These are phyloP conservation scores for Herminia tarsipennalis DNA, from an alignment of 2,888 invertebrate species.

Conservation along the genomic window DNA sequence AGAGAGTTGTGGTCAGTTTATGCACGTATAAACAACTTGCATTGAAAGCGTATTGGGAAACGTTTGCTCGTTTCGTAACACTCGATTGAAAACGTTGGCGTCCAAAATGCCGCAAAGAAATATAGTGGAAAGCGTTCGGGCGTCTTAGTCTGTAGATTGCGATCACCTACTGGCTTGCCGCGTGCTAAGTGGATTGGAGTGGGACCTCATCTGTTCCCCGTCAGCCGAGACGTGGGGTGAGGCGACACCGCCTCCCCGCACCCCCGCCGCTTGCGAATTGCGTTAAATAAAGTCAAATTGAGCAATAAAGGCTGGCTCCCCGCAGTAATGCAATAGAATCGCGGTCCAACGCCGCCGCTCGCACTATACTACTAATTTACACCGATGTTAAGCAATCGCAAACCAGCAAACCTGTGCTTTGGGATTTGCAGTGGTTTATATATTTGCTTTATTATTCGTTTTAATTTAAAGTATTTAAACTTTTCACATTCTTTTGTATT, in stretches of 20 bases:
- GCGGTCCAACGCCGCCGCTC: slow-evolving; percentile 59
- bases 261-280: slow-evolving; percentile 60
- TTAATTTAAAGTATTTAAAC: not conserved
- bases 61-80: slow-evolving; percentile 40
- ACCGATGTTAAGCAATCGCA: slow-evolving; percentile 44
- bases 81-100: slow-evolving; percentile 37
- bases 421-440: slow-evolving; percentile 16
- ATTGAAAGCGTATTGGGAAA: slow-evolving; percentile 24
- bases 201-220: slow-evolving; percentile 83
- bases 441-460: not conserved
- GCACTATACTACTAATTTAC: slow-evolving; percentile 74
- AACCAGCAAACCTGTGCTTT: slow-evolving; percentile 22
- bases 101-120: slow-evolving; percentile 51
- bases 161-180: slow-evolving; percentile 73
- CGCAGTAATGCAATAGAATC: slow-evolving; percentile 80
- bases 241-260: slow-evolving; percentile 38
- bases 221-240: slow-evolving; percentile 63
- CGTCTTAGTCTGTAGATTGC: slow-evolving; percentile 62
- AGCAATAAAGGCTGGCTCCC: slow-evolving; percentile 83
- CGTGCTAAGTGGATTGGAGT: slow-evolving; percentile 83
- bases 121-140: slow-evolving; percentile 57
- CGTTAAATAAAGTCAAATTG: slow-evolving; percentile 86
- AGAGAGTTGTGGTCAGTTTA: slow-evolving; percentile 19
- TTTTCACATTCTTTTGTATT: not conserved
- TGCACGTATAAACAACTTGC: slow-evolving; percentile 4